Conservation (phyloP, 1,140 invertebrate genomes). For the Ephestia elutella region DNA sequence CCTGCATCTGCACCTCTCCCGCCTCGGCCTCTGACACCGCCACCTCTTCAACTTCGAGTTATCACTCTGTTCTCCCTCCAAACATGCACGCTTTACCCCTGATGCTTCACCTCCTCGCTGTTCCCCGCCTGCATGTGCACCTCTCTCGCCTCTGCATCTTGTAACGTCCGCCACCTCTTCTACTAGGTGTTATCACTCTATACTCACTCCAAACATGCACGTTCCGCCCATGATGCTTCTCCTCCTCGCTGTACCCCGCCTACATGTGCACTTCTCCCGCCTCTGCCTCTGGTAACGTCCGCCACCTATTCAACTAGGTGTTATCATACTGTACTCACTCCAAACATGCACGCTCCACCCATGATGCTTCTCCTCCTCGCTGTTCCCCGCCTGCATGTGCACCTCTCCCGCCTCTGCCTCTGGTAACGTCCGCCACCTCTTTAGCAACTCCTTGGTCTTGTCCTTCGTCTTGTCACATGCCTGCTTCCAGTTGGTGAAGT, state of each 20-base stretch:
- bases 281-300: constrained; percentile 77
- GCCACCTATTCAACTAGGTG: constrained; percentile 79
- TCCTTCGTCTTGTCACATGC: constrained; percentile 82
- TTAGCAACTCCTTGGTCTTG: constrained; percentile 79
- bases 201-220: constrained; percentile 83
- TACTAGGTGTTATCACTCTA: constrained; percentile 81
- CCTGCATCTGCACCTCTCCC: constrained; percentile 45
- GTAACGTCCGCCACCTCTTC: constrained; percentile 80
- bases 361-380: constrained; percentile 51
- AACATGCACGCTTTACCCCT: too few species aligned
- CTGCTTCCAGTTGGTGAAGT: constrained; percentile 80
- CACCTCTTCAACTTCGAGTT: constrained; percentile 81
- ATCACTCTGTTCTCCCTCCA: constrained; percentile 82
- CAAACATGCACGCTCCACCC: constrained; percentile 83
- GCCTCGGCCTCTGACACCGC: constrained; percentile 76
- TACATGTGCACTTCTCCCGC: constrained; percentile 47
- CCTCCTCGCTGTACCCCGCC: constrained; percentile 45
- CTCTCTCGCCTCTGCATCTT: constrained; percentile 69
- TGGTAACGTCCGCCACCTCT: constrained; percentile 79
- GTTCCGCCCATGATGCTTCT: constrained; percentile 65
- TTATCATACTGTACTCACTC: constrained; percentile 72
- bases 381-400: constrained; percentile 48
- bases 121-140: constrained; percentile 47
- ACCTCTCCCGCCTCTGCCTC: constrained; percentile 66
- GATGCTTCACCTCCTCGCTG: constrained; percentile 51